Percentiles rank a stretch among this genome's conserved stretches.
Conservation (phyloP, 2,888 invertebrate species). For the Caenorhabditis panamensis region DNA sequence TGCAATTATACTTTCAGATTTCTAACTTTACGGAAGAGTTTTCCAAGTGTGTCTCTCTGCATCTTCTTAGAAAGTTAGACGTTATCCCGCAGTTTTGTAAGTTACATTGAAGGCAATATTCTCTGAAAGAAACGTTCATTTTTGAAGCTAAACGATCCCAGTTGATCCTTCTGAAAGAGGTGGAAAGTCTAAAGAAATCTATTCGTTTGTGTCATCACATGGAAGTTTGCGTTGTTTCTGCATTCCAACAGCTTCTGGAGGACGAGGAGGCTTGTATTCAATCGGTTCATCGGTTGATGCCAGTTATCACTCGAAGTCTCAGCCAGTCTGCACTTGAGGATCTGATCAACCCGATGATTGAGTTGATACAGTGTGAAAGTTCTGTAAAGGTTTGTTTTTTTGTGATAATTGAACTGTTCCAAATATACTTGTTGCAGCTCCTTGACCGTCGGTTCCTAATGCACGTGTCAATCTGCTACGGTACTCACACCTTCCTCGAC, state of each 20-base stretch:
- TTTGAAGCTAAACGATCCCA: constrained; percentile 60
- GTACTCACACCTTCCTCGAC: constrained; percentile 72
- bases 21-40: constrained; percentile 45
- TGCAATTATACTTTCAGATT: constrained; percentile 12
- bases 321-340: constrained; percentile 57
- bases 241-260: constrained; percentile 62
- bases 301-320: constrained; percentile 64
- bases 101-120: not conserved
- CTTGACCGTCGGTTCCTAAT: constrained; percentile 78
- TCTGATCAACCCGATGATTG: constrained; percentile 66
- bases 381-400: constrained; percentile 66
- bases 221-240: constrained; percentile 61
- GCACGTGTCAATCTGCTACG: constrained; percentile 74
- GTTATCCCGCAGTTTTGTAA: constrained; percentile 38
- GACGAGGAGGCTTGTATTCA: constrained; percentile 65
- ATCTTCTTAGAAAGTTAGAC: constrained; percentile 38
- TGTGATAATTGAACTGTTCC: no score
- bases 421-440: constrained; percentile 61
- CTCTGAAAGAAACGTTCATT: not conserved
- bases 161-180: constrained; percentile 56
- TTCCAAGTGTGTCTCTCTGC: constrained; percentile 26
- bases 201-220: constrained; percentile 47
- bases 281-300: constrained; percentile 67
- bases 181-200: constrained; percentile 59
- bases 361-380: constrained; percentile 67